Evolutionary conservation across 2,113 vertebrate species (phyloP), one percentile per base, ranked within the genome.

Genomic region (Aegotheles bennettii): DNA sequence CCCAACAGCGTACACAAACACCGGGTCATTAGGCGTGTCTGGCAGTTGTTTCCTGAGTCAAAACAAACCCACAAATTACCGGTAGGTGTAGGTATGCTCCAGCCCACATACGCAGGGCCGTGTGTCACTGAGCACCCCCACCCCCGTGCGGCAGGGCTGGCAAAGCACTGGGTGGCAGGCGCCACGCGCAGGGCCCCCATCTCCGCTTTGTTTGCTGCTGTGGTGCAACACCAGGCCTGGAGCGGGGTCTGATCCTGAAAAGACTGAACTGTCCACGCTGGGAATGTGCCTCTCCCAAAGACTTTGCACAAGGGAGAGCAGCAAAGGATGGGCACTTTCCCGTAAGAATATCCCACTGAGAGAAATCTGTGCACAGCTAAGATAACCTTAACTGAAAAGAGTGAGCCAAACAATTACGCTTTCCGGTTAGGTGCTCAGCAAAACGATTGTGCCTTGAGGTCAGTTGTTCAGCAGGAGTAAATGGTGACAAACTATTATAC

Each of bases 121-220:
- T 7, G 9, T 21, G 50, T 61, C 74, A 68, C 51, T 0, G 1
- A 6, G 76, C n/a, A 33, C 24, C 84, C 7, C 54, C 50, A 13
- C 67, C 31, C 3, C 50, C 25, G 21, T 7, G 40, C 83, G 53
- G 64, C 73, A 36, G 5, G 2, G 24, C 43, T 21, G 48, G 47
- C 51, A 1, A 16, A 17, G 13, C 10, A 56, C 84, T 6, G 40
- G 63, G 3, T 10, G 33, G 7, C 0, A 15, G 65, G 47, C 40
- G 6, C 51, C 84, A 8, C 13, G 2, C 0, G 5, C 31, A 10
- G 38, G 45, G 38, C 53, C 33, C 38, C 2, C 0, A 12, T 2
- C 50, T 29, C 29, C 6, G 63, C 12, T 64, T 18, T 42, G 8
- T 7, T 33, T 1, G 6, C 33, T 38, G 6, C 25, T 15, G 50